These are phyloP conservation scores for Seriola dumerili DNA, from an alignment of 2,113 vertebrate species.

Conservation along the genomic window DNA sequence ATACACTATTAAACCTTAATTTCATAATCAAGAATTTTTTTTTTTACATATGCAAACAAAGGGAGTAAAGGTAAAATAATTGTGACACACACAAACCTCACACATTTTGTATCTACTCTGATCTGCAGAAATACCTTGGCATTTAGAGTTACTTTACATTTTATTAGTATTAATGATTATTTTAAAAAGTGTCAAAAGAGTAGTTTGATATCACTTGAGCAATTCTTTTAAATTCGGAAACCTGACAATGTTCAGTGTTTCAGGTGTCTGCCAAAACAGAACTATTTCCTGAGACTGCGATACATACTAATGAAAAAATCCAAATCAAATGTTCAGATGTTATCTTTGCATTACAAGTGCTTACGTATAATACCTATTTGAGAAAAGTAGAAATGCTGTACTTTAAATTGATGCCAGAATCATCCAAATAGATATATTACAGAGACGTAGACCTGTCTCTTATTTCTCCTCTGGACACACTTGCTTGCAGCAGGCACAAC, in stretches of 20 bases:
- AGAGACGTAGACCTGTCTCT: not conserved
- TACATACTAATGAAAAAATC: not conserved
- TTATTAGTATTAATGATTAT: no score
- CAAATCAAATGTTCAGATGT: not conserved
- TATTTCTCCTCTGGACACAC: constrained; percentile 6
- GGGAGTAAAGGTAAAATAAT: not conserved
- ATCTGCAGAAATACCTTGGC: not conserved
- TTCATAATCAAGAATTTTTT: not conserved
- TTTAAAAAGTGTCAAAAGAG: not conserved
- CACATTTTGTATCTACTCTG: not conserved
- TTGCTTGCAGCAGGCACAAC: constrained; percentile 48
- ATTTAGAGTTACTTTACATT: not conserved
- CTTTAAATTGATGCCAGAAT: not conserved
- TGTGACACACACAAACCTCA: not conserved
- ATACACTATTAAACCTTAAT: not conserved
- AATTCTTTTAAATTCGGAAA: not conserved
- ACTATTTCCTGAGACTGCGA: not conserved
- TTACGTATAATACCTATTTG: no score
- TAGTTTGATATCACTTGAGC: not conserved
- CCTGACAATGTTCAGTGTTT: not conserved
- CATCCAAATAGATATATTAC: not conserved
- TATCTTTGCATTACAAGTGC: not conserved
- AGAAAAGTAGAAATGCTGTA: not conserved
- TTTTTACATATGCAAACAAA: not conserved
- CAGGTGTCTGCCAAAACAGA: not conserved